Evolutionary conservation across 2,797 vertebrate species (phyloP), one percentile per base, ranked within the genome.

Genomic region (Fistularia tabacaria): DNA sequence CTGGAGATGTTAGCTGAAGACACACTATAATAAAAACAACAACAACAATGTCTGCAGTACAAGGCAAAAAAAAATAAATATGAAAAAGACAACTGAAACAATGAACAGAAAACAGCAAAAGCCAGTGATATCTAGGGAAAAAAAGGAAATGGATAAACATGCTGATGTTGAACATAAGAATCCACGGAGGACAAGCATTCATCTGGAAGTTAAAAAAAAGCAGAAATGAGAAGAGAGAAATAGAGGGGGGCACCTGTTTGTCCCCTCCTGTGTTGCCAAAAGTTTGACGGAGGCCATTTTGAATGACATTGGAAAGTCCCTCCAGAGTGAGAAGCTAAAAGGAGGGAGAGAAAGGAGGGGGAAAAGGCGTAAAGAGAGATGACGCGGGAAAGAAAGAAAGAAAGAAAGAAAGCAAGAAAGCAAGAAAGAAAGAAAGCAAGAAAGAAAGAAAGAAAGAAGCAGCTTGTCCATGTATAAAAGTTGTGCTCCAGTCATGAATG

Each of bases 281-380:
- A 58, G 94, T 96, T 93, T 98, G 94, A 87, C 95, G 94, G 78
- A 98, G 90, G 89, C 95, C 94, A 89, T 94, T 94, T 91, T 98
- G 95, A 93, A 98, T 95, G 91, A 96, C 94, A 93, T 88, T 93
- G 89, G 95, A 98, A 82, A 98, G 92, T 83, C 93, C 95, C 90
- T 96, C 96, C 94, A 98, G 91, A 92, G 94, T 97, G 94, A 98
- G 95, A 88, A 93, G 93, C 96, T 98, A 92, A 41, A 90, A 83
- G 77, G 75, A 84, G 73, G 54, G 73, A 91, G 76, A 92, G 81
- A 84, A 80, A 90, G 75, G 56, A 66, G 51, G 71, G 49, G 8
- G 39, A 40, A 54, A 49, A 56, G 36, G 45, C 72, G 59, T 76
- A 76, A 44, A 47, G 56, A 57, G 42, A 69, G 41, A 73, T 54